Conservation (phyloP, 1,140 invertebrate species). For the Branchinecta lynchi region DNA sequence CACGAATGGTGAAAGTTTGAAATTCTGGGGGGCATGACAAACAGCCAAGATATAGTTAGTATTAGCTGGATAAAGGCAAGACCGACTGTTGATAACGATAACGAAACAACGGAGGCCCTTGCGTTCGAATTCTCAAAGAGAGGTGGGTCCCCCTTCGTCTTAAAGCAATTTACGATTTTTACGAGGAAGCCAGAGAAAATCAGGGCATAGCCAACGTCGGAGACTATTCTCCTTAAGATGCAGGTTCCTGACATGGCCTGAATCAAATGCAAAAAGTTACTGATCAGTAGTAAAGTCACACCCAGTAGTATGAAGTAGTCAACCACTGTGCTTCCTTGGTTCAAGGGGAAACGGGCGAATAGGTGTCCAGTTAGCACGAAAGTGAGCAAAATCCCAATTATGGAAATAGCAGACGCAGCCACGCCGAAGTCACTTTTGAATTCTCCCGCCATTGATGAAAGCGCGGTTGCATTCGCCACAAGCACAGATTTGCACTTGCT, state of each 20-base stretch:
- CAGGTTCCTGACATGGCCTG: not conserved
- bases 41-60: not conserved
- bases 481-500: not conserved
- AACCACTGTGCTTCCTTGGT: not conserved
- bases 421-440: conserved; percentile 7
- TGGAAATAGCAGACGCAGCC: not conserved
- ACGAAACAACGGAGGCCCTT: not conserved
- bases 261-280: conserved; percentile 1
- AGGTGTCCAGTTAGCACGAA: not conserved
- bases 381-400: not conserved
- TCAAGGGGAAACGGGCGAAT: not conserved
- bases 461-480: not conserved
- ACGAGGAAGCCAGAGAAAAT: not conserved
- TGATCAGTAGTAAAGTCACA: not conserved
- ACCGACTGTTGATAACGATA: not conserved
- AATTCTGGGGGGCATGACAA: not conserved
- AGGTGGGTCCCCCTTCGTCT: not conserved
- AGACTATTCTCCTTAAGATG: not conserved
- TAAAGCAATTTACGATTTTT: not conserved
- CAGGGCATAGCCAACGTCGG: not conserved
- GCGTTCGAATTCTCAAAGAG: not conserved
- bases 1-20: not conserved
- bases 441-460: not conserved
- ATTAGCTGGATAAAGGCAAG: not conserved
- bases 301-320: not conserved